Evolutionary conservation across 2,888 invertebrate genomes (phyloP).

Genomic region (Limnephilus rhombicus): DNA sequence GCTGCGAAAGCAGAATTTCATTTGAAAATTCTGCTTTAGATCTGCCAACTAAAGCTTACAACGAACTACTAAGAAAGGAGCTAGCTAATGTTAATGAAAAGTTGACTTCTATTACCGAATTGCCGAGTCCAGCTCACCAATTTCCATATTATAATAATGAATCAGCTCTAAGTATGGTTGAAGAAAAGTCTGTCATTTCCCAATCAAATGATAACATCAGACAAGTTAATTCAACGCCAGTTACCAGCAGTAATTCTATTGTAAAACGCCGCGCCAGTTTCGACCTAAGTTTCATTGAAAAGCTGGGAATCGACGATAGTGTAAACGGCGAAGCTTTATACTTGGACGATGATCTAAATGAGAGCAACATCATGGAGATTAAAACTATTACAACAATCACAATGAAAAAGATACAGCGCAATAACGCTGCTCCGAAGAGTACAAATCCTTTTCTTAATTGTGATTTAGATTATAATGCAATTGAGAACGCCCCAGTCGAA

Average conservation of each 20-base stretch:
- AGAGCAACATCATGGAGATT: conserved; percentile 78
- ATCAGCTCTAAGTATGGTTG: conserved; percentile 68
- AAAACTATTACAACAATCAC: conserved; percentile 75
- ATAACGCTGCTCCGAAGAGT: conserved; percentile 66
- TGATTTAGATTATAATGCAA: conserved; percentile 42
- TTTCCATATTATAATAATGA: conserved; percentile 52
- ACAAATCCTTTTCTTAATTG: conserved; percentile 76
- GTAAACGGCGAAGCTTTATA: conserved; percentile 73
- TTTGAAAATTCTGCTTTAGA: conserved; percentile 76
- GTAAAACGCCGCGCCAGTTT: conserved; percentile 68
- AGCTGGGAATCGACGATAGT: conserved; percentile 73
- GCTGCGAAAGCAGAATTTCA: conserved; percentile 71
- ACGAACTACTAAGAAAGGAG: conserved; percentile 73
- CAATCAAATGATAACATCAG: conserved; percentile 65
- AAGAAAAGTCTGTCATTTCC: conserved; percentile 70
- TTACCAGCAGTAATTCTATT: conserved; percentile 72
- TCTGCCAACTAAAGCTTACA: conserved; percentile 71
- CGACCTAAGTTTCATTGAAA: conserved; percentile 74
- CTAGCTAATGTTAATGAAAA: conserved; percentile 73
- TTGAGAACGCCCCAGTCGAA: conserved; percentile 28
- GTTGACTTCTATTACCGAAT: conserved; percentile 57
- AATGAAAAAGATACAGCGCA: neutral
- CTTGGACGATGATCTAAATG: conserved; percentile 76
- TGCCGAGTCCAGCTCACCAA: conserved; percentile 54
- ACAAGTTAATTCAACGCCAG: conserved; percentile 71